Evolutionary conservation across 2,888 invertebrate genomes (phyloP).

Genomic region (Cataglyphis livida): DNA sequence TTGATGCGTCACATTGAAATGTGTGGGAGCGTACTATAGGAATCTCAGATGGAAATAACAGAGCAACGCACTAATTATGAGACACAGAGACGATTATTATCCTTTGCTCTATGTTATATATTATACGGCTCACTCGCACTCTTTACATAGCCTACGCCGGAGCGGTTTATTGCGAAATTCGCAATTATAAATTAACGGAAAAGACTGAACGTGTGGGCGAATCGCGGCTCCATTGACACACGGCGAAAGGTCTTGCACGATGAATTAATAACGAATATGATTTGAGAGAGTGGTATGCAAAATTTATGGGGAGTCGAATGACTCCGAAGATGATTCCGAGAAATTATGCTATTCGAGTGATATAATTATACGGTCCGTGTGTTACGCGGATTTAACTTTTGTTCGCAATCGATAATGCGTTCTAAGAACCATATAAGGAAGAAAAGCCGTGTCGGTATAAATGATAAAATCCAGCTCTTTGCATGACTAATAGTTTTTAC

Average conservation of each 20-base stretch:
- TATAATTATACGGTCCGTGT: conserved; percentile 6
- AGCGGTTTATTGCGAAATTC: background rate
- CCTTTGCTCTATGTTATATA: background rate
- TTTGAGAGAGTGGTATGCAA: conserved; percentile 4
- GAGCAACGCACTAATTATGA: conserved; percentile 28
- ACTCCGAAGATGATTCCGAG: conserved; percentile 9
- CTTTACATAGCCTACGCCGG: background rate
- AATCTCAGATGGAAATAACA: conserved; percentile 23
- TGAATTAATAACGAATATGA: conserved; percentile 36
- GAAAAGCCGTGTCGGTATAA: background rate
- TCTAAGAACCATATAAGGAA: background rate
- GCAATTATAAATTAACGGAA: conserved; percentile 45
- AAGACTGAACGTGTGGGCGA: conserved; percentile 30
- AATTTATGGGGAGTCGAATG: conserved; percentile 14
- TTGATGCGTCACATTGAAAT: conserved; percentile 35
- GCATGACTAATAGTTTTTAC: background rate
- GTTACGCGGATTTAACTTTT: background rate
- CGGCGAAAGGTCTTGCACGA: conserved; percentile 33
- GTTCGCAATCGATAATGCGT: background rate
- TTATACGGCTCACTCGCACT: background rate
- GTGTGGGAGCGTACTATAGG: conserved; percentile 6
- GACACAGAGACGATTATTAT: conserved; percentile 30
- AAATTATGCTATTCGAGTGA: conserved; percentile 25
- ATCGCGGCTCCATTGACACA: background rate
- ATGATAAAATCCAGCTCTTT: conserved; percentile 1